Evolutionary conservation across 2,797 vertebrate species (phyloP).

Genomic region (Sebastes melanostomus): DNA sequence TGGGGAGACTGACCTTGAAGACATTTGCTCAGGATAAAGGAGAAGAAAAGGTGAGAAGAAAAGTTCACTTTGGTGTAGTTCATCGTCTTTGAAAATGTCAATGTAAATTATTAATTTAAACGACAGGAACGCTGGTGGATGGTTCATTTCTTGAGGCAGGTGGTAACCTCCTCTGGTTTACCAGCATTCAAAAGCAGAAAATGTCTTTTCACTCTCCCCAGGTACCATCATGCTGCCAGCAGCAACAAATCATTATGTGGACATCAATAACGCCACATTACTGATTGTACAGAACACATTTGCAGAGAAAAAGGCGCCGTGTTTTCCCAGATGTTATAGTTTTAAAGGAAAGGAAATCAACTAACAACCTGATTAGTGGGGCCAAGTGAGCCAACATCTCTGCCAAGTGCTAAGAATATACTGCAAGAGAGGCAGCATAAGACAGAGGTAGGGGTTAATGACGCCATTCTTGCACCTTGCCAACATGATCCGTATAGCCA

Average conservation of each 20-base stretch:
- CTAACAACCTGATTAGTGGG: constrained; percentile 1
- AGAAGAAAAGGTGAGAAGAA: neutral
- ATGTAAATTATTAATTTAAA: constrained; percentile 51
- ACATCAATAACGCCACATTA: constrained; percentile 14
- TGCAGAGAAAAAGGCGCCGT: neutral
- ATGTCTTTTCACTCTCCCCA: constrained; percentile 23
- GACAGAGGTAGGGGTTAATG: constrained; percentile 46
- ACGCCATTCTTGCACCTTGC: constrained; percentile 38
- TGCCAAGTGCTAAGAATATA: constrained; percentile 13
- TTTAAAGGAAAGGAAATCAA: neutral
- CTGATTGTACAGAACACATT: neutral
- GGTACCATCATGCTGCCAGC: constrained; percentile 9
- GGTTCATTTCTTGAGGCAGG: constrained; percentile 10
- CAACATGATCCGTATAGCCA: constrained; percentile 45
- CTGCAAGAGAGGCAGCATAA: neutral
- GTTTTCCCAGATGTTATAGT: neutral
- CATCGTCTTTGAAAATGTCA: constrained; percentile 35
- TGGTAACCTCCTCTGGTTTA: constrained; percentile 4
- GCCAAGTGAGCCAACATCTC: constrained; percentile 2
- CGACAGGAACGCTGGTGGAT: neutral
- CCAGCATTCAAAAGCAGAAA: constrained; percentile 7
- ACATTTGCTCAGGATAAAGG: neutral
- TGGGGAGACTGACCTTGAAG: neutral
- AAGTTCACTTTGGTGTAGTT: constrained; percentile 26
- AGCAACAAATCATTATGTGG: constrained; percentile 29